Evolutionary conservation across 2,113 vertebrate species (phyloP).

Genomic region (Heptranchias perlo): DNA sequence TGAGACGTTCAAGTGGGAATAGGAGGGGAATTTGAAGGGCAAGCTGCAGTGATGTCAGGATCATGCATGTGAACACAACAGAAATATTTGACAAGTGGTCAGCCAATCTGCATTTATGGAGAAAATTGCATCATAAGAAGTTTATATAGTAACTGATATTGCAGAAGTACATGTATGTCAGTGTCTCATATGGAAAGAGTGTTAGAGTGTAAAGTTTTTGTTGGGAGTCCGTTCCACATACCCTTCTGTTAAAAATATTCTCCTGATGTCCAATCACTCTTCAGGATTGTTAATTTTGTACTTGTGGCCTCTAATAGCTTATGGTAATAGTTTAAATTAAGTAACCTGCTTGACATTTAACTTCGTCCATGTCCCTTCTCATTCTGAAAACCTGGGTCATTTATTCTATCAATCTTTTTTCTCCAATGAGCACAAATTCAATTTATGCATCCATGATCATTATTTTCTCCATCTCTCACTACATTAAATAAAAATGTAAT

Average conservation of each 20-base stretch:
- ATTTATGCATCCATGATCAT: not conserved
- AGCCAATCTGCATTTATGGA: not conserved
- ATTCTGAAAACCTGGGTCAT: not conserved
- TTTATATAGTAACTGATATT: not conserved
- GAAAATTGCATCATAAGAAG: not conserved
- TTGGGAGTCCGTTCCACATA: too few relatives aligned
- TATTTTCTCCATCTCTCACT: not conserved
- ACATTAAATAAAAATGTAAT: not conserved
- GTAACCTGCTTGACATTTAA: not conserved
- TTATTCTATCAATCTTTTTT: not conserved
- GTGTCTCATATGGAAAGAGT: too few relatives aligned
- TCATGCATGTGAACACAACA: too few relatives aligned
- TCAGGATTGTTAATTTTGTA: too few relatives aligned
- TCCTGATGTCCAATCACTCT: too few relatives aligned
- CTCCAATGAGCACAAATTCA: not conserved
- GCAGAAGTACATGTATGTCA: too few relatives aligned
- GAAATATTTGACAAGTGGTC: not conserved
- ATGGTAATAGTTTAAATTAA: not conserved
- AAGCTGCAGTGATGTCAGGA: too few relatives aligned
- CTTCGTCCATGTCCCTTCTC: not conserved
- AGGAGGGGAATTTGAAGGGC: not conserved
- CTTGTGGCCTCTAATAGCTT: not conserved
- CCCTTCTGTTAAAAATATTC: too few relatives aligned
- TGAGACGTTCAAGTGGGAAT: not conserved
- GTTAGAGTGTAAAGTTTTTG: too few relatives aligned